Conservation (phyloP, 2,888 invertebrate species). For the Adelphocoris suturalis region DNA sequence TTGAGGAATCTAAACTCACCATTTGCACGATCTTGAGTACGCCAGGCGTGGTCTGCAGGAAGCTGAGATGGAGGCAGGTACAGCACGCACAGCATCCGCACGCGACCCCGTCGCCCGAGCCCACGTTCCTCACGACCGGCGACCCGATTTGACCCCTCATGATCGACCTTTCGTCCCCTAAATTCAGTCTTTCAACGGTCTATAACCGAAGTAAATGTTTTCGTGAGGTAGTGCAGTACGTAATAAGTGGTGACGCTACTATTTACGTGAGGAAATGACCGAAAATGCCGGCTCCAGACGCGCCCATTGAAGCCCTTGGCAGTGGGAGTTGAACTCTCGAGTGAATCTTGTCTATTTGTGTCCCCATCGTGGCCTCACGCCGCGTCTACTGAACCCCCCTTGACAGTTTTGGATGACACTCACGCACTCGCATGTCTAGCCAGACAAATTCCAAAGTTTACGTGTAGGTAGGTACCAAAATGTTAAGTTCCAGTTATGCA, state of each 20-base stretch:
- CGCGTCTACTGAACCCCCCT: constrained; percentile 34
- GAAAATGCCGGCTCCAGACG: no score
- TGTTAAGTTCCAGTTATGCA: no score
- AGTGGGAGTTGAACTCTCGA: constrained; percentile 15
- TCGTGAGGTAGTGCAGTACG: no score
- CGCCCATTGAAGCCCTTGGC: constrained; percentile 47
- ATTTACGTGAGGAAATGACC: no score
- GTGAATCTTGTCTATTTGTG: constrained; percentile 56
- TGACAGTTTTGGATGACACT: constrained; percentile 11
- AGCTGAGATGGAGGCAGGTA: constrained; percentile 88
- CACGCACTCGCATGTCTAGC: no score
- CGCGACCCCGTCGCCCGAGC: not conserved
- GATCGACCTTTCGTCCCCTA: not conserved
- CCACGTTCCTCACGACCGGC: constrained; percentile 3
- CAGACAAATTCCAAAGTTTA: no score
- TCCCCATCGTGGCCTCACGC: constrained; percentile 60
- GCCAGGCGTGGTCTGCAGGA: constrained; percentile 86
- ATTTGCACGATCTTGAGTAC: constrained; percentile 87
- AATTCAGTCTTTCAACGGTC: no score
- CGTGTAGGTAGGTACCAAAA: no score
- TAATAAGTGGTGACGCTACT: no score
- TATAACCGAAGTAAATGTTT: no score
- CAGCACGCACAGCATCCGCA: constrained; percentile 79
- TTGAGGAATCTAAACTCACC: constrained; percentile 79
- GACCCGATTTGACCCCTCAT: constrained; percentile 12